Evolutionary conservation across 2,797 vertebrate species (phyloP), one percentile per base, ranked within the genome.

Genomic region (Thaleichthys pacificus): DNA sequence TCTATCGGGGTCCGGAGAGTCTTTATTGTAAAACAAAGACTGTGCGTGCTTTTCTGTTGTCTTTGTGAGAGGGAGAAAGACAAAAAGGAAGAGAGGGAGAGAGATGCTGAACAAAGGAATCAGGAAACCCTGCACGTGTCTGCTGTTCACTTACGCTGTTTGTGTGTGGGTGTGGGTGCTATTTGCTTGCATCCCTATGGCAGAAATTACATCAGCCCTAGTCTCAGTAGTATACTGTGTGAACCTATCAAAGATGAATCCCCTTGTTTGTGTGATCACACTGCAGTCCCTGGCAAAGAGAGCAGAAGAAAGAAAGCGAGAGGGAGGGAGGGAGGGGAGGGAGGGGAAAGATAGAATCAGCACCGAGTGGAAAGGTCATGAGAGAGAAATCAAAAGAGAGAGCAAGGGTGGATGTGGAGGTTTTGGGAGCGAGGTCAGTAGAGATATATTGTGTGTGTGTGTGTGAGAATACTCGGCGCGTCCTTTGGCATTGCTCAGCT

Each of bases 221-320:
- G n/a, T 60, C n/a, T 7, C 32, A 35, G 32, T 8, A 35, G 32
- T 66, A 19, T 28, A 66, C 21, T 42, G 26, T 11, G 63, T 78
- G 75, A 77, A 77, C 71, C 35, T 24, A 70, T 68, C 72, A 78
- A 81, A 82, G 78, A 82, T 77, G 77, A 71, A 68, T 30, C 28
- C 66, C 63, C 61, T 11, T 12, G 56, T 77, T 73, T 66, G 76
- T 76, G 70, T 74, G 69, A 79, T 77, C 77, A 66, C 70, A 65
- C 76, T 72, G 66, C 70, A 35, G 32, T 35, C 32, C 32, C 32
- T 35, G 32, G 32, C 5, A 35, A 30, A 42, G 28, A 70, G 30
- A 42, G 57, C 54, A 32, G 57, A 12, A 42, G 30, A 61, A n/a
- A 15, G 69, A 19, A 28, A 14, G 38, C 11, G 12, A 12, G 11